Evolutionary conservation across 2,888 invertebrate genomes (phyloP), one percentile per base, ranked within the genome.

Genomic region (Melolontha melolontha): DNA sequence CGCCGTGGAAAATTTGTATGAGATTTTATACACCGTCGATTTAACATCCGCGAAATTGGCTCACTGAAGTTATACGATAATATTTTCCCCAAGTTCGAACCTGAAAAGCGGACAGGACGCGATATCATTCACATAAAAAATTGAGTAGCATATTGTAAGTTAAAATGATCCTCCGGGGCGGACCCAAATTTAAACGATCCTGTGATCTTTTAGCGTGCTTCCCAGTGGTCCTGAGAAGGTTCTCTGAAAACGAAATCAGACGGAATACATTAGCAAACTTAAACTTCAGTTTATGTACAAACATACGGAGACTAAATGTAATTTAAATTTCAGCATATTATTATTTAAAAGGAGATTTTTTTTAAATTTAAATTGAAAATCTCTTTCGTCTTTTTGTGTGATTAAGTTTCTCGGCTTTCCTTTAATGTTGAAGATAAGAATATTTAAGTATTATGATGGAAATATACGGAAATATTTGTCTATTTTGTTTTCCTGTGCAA

Each of bases 111-210:
- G 52, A 41, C 44, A 52, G 52, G 52, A 22, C 27, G 51, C 52
- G 59, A 64, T 64, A 42, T 52, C 64, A 64, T 64, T 64, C 64
- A 64, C 51, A 52, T 52, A 64, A 52, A 59, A 59, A 64, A 64
- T 64, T 52, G 52, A 64, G 52, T 52, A 52, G 52, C 64, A 41
- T 42, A 64, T 64, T 64, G 64, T 64, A 52, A 27, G 64, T 52
- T 52, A 42, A 64, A 64, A 51, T 27, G 64, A 64, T 52, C 52
- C 29, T 52, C 50, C 44, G 47, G 44, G 59, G 47, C 59, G 59
- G 12, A 59, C 59, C 47, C 59, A 34, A 59, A 59, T 59, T 59
- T 59, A 59, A 59, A 59, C 47, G 59, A 59, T 59, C 44, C 47
- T 57, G n/a, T 29, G 47, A 44, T 47, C 59, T 44, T 44, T 59